These are phyloP conservation scores for Anticlea derivata DNA, from an alignment of 2,888 invertebrate species.

Conservation along the genomic window DNA sequence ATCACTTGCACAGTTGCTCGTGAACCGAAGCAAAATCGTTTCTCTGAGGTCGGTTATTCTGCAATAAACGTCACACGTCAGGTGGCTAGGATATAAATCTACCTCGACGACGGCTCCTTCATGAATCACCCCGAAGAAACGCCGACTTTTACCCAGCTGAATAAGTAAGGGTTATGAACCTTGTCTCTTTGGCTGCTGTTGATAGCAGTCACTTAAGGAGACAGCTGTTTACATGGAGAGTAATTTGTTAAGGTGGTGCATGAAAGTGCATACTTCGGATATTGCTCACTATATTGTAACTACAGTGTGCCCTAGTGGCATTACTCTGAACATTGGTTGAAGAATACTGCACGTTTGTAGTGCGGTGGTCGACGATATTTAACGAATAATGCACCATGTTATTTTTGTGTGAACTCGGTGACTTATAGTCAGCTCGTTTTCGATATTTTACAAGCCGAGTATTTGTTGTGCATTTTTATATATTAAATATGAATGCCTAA, in stretches of 20 bases:
- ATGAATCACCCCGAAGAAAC: slow-evolving; percentile 65
- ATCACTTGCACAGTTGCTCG: slow-evolving; percentile 44
- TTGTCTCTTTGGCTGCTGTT: slow-evolving; percentile 28
- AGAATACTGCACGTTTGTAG: no score
- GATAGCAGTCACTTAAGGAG: slow-evolving; percentile 31
- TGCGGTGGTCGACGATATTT: no score
- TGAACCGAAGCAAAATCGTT: slow-evolving; percentile 48
- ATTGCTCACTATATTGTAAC: neutral
- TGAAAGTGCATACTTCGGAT: neutral
- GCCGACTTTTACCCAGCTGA: slow-evolving; percentile 53
- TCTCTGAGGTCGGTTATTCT: slow-evolving; percentile 52
- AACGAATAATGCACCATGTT: no score
- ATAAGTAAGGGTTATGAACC: slow-evolving; percentile 37
- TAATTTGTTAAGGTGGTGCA: slow-evolving; percentile 9
- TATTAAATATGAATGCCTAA: slow-evolving; percentile 2
- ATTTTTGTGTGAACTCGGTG: no score
- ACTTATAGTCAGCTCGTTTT: neutral
- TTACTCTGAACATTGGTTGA: no score
- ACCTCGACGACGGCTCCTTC: slow-evolving; percentile 54
- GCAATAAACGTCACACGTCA: slow-evolving; percentile 71
- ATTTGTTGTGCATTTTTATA: neutral
- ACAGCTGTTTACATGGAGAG: slow-evolving; percentile 23
- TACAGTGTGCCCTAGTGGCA: no score
- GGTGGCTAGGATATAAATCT: slow-evolving; percentile 68
- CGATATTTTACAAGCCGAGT: neutral